Base-by-base conservation (phyloP, 2,888 invertebrate species). In the Flexamia atlantica region DNA sequence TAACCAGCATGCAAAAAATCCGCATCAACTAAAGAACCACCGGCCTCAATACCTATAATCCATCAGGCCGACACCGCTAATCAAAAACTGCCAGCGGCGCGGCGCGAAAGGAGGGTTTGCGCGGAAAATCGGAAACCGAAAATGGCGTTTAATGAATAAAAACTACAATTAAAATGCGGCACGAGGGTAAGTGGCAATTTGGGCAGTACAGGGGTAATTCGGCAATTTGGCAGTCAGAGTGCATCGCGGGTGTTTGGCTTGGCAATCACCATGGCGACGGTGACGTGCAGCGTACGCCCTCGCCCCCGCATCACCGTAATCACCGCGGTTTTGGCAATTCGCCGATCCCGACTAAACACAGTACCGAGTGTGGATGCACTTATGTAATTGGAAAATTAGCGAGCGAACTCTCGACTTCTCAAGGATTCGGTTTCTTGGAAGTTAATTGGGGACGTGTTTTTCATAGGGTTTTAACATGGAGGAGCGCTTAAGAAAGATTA, bases 151-250 rank as follows among this genome's bases (percentile, higher is more conserved):
- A 79, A 79, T 76, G 32, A 42, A 50, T 28, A 32, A 53, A 32
- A 57, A 57, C 53, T 57, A 30, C 57, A 79, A 79, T 79, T 79
- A 79, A 79, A 79, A 32, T 50, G 28, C 20, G 50, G 79, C 79
- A 79, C 79, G 57, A 79, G 79, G 79, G 36, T 76, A 76, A 76
- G 79, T 20, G 53, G 79, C 25, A 57, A 79, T 79, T 79, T 79
- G 32, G 74, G 9, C 14, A 36, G 70, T 36, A 36, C n/a, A 42
- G 40, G 32, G 40, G 40, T 42, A 40, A 74, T 40, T 2, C 40
- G 50, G 76, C 79, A 79, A 79, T 79, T 79, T 79, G 50, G 57
- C 79, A 79, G 79, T 79, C 79, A 79, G 57, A 57, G 57, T 30
- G 79, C 30, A 30, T 14, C 50, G 30, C 7, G 42, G 17, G 28